These are phyloP conservation scores for Philhelius pedissequus DNA, from an alignment of 2,888 invertebrate genomes.

Conservation along the genomic window DNA sequence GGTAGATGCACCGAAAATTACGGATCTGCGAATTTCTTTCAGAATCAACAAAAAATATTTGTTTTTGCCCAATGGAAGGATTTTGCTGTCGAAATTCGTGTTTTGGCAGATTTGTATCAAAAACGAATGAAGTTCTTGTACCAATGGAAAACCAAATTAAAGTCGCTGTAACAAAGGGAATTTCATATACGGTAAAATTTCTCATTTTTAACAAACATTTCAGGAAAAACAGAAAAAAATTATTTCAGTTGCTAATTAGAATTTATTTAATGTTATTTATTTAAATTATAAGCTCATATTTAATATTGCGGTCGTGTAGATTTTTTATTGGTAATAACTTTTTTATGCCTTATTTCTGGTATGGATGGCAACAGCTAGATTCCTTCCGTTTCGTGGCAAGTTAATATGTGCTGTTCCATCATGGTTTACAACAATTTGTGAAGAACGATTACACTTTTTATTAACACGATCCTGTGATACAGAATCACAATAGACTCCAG, in stretches of 20 bases:
- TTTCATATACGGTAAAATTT: no score
- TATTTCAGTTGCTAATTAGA: not conserved
- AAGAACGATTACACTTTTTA: conserved; percentile 73
- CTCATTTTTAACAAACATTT: no score
- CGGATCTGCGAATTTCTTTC: no score
- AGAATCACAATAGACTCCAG: conserved; percentile 92
- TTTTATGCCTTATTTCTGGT: conserved; percentile 70
- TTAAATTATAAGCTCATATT: no score
- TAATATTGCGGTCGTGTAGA: not conserved
- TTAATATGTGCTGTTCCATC: conserved; percentile 62
- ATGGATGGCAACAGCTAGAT: conserved; percentile 83
- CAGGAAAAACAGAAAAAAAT: not conserved
- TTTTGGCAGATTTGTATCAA: no score
- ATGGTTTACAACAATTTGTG: conserved; percentile 34
- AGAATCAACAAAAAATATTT: no score
- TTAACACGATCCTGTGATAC: conserved; percentile 80
- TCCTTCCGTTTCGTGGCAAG: conserved; percentile 79
- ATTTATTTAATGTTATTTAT: not conserved
- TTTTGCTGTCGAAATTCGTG: no score
- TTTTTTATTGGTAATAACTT: not conserved
- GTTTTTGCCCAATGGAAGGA: no score
- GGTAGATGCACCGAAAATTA: no score
- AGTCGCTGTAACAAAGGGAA: no score
- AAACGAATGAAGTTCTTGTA: no score
- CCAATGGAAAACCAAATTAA: no score